Percentiles rank a stretch among this genome's conserved stretches.
Conservation (phyloP, 2,797 vertebrate species). For the Schizothorax lantsangensis region DNA sequence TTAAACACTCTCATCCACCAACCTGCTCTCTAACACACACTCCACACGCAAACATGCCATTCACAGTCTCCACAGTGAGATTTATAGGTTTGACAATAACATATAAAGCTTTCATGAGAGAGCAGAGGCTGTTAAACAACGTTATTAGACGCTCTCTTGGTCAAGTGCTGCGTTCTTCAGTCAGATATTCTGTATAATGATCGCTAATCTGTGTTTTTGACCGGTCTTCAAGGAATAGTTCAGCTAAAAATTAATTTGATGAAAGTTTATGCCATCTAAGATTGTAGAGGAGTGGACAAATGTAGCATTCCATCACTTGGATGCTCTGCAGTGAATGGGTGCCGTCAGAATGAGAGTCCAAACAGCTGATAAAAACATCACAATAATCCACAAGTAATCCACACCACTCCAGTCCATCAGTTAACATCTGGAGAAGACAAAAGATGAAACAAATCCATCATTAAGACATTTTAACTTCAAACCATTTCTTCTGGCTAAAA, state of each 20-base stretch:
- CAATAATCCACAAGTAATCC: too few relatives aligned
- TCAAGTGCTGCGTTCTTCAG: background rate
- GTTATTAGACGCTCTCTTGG: background rate
- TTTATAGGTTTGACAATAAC: background rate
- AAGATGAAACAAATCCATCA: too few relatives aligned
- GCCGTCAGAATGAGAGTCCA: background rate
- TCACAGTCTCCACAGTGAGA: background rate
- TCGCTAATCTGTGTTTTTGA: background rate
- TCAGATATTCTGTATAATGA: background rate
- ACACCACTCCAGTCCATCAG: too few relatives aligned
- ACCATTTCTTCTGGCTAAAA: too few relatives aligned
- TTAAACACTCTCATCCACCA: slow-evolving; percentile 36
- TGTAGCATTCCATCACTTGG: background rate
- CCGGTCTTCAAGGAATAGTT: background rate
- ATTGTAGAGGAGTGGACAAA: background rate
- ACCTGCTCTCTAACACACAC: slow-evolving; percentile 29
- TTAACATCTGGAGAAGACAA: too few relatives aligned
- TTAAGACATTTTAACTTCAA: too few relatives aligned
- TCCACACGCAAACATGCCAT: background rate
- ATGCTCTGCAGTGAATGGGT: background rate
- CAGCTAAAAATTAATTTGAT: background rate
- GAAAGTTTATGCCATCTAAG: background rate
- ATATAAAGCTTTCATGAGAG: background rate
- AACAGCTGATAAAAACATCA: background rate
- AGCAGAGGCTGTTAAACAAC: background rate